A percentile compares a stretch with the other conserved stretches of the same genome.
Conservation (phyloP, 2,888 invertebrate genomes). For the Dasypolia templi region DNA sequence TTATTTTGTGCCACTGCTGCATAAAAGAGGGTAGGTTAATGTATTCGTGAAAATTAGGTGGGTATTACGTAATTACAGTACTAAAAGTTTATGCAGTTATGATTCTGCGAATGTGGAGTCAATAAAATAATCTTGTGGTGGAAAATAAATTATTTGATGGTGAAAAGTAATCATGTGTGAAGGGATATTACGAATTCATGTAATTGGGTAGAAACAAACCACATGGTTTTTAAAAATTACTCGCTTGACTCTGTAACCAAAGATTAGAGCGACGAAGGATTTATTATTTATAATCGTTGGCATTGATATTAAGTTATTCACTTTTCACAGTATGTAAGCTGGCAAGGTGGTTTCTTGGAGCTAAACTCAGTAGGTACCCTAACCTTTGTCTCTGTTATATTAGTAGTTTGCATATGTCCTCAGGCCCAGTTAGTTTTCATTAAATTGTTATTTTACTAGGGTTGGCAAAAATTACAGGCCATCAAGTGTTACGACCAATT, state of each 20-base stretch:
- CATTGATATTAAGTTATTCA: not conserved
- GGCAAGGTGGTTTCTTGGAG: not conserved
- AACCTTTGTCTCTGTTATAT: not conserved
- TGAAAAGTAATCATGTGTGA: not conserved
- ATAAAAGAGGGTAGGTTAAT: not conserved
- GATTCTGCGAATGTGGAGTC: not conserved
- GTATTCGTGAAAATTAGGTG: slow-evolving; percentile 21
- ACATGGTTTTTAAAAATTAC: not conserved
- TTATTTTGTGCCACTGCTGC: not conserved
- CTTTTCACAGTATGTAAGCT: not conserved
- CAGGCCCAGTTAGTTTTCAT: not conserved
- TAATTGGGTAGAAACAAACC: not conserved
- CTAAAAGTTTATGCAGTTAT: not conserved
- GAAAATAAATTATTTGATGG: slow-evolving; percentile 5
- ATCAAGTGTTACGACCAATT: not conserved
- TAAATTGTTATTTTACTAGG: slow-evolving; percentile 7
- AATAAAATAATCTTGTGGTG: not conserved
- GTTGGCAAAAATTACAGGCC: not conserved
- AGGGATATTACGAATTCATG: slow-evolving; percentile 26
- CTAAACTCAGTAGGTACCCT: no score
- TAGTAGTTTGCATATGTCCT: not conserved
- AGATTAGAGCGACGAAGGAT: not conserved
- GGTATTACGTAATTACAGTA: slow-evolving; percentile 16
- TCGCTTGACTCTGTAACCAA: not conserved
- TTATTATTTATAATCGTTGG: not conserved